These are phyloP conservation scores for Falco peregrinus DNA, from an alignment of 2,797 vertebrate genomes.

Conservation along the genomic window DNA sequence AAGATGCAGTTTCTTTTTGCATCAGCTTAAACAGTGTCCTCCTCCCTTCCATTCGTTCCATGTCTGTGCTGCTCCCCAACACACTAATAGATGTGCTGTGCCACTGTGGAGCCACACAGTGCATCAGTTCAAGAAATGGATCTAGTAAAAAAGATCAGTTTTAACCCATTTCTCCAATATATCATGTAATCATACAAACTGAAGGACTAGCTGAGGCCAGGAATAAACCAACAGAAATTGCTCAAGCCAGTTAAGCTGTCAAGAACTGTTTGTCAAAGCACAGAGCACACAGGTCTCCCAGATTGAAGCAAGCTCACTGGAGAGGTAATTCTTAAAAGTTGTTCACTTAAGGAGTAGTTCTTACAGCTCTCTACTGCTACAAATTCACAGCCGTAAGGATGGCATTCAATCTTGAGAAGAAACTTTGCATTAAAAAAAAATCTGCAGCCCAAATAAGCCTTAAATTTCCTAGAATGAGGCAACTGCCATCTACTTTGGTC, in stretches of 20 bases:
- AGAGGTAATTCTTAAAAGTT: background rate
- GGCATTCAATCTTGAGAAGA: background rate
- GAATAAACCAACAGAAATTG: background rate
- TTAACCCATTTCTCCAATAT: background rate
- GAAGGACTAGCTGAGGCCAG: background rate
- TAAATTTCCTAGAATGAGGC: background rate
- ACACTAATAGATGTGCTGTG: rapidly evolving
- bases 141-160: background rate
- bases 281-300: background rate
- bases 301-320: background rate
- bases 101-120: background rate
- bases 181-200: background rate
- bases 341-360: background rate
- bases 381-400: background rate
- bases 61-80: background rate
- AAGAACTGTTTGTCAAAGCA: background rate
- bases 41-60: background rate
- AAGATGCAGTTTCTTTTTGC: background rate
- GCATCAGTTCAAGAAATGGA: background rate
- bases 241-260: background rate
- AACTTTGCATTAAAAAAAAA: background rate
- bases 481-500: background rate
- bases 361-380: background rate
- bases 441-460: background rate
- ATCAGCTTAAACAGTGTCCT: background rate